A percentile compares a stretch with the other conserved stretches of the same genome.
Conservation (phyloP, 2,113 vertebrate genomes). For the Chrysochloris asiatica region DNA sequence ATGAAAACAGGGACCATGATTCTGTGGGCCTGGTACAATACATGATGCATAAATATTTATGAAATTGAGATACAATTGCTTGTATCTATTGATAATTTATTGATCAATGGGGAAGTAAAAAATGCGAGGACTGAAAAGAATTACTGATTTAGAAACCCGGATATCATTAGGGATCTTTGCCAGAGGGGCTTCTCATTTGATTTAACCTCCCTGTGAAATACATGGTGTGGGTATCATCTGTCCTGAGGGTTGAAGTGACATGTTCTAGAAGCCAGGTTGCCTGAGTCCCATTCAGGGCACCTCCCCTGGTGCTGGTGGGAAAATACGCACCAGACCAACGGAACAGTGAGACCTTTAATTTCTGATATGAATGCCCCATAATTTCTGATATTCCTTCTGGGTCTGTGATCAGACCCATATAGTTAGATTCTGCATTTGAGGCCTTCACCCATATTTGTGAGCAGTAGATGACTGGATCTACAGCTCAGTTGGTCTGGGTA, state of each 20-base stretch:
- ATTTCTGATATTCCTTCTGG: too few species aligned
- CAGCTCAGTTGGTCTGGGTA: neutral
- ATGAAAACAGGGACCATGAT: neutral
- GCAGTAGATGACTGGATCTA: neutral
- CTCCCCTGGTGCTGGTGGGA: neutral
- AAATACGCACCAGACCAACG: neutral
- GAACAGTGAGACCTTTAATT: neutral
- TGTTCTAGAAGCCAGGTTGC: neutral
- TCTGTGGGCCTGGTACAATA: neutral
- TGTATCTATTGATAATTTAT: neutral
- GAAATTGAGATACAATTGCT: constrained; percentile 17
- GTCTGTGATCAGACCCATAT: neutral
- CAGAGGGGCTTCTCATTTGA: neutral
- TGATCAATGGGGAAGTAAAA: neutral
- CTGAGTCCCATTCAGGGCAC: neutral
- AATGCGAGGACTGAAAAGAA: constrained; percentile 3
- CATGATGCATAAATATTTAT: neutral
- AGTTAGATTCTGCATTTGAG: neutral
- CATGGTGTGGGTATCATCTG: neutral
- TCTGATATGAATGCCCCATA: neutral
- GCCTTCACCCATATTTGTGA: neutral
- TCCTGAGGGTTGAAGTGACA: neutral
- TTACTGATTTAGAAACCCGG: neutral
- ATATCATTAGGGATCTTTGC: neutral
- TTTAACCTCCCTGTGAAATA: neutral